Base-by-base conservation (phyloP, 1,140 invertebrate species). In the Araneus ventricosus region DNA sequence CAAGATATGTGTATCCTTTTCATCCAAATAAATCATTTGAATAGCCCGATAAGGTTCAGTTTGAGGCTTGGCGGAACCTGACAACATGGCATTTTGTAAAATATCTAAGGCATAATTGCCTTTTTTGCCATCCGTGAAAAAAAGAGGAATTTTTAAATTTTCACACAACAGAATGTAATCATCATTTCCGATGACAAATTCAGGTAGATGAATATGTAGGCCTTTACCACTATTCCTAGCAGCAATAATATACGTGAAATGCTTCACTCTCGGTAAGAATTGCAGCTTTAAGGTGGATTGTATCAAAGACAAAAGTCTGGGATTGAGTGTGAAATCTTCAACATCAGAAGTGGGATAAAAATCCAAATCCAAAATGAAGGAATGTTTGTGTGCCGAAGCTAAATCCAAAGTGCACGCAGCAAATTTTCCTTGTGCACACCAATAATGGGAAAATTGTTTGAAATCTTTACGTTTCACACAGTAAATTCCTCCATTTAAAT, bases 151-250 rank as follows among this genome's bases (percentile, higher is more conserved):
- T 6, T 79, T 27, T 0, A 57, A 8, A 0, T 90, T 24, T 57
- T 75, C 1, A 17, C 88, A 90, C 1, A 90, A n/a, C 0, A 61
- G 7, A 22, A 90, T 80, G 52, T 90, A 90, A 80, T 90, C 88
- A 37, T 88, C 87, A n/a, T 90, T 27, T 0, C 14, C 4, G 52
- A 90, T 90, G 7, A n/a, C 39, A 34, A 79, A 57, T 80, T 79
- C 88, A 0, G 87, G 87, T 22, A 88, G 17, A 41, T 88, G 87
- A 10, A 88, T 30, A 24, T 88, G 87, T 39, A 88, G 0, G 1
- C 87, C 87, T 24, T 4, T 5, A 7, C 24, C 34, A 2, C 14
- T 34, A 4, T 6, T 0, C 2, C 87, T 61, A 22, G 6, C 10
- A 39, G 87, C 37, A 2, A 70, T 24, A 75, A 88, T 88, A 2